Percentiles rank a stretch among this genome's conserved stretches.
These are phyloP conservation scores for Caenorhabditis becei DNA, from an alignment of 2,888 invertebrate genomes.

Conservation along the genomic window DNA sequence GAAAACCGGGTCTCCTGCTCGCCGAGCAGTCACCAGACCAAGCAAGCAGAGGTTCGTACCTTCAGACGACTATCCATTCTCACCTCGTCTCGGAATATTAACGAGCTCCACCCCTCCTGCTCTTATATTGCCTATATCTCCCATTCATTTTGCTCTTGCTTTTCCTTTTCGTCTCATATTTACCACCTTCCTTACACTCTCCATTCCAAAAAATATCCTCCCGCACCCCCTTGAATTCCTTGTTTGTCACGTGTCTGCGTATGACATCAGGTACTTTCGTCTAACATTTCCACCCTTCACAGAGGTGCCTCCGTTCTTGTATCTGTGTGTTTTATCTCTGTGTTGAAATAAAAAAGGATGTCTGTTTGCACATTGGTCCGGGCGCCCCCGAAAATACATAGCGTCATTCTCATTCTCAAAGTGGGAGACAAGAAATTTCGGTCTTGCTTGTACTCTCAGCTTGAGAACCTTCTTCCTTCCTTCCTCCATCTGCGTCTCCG, in stretches of 20 bases:
- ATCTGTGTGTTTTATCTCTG: slow-evolving; percentile 55
- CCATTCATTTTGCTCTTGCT: slow-evolving; percentile 31
- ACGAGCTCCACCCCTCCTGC: slow-evolving; percentile 18
- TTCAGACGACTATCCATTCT: not conserved
- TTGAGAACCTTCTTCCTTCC: slow-evolving; percentile 30
- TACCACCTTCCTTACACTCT: slow-evolving; percentile 32
- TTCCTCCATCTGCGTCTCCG: slow-evolving; percentile 6
- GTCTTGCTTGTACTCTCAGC: slow-evolving; percentile 48
- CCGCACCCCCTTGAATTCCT: slow-evolving; percentile 30
- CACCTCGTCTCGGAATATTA: slow-evolving; percentile 6
- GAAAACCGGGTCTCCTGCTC: too few relatives aligned
- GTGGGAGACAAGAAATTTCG: slow-evolving; percentile 47
- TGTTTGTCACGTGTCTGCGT: slow-evolving; percentile 50
- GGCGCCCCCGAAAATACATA: slow-evolving; percentile 46
- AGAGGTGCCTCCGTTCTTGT: slow-evolving; percentile 45
- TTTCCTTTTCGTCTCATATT: slow-evolving; percentile 32
- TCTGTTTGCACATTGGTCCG: slow-evolving; percentile 62
- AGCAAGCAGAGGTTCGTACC: not conserved
- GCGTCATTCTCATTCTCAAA: slow-evolving; percentile 59
- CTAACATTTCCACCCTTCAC: slow-evolving; percentile 46
- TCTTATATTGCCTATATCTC: slow-evolving; percentile 29
- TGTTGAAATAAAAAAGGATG: slow-evolving; percentile 58
- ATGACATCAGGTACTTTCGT: slow-evolving; percentile 60
- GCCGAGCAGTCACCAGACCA: too few relatives aligned
- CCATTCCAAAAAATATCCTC: slow-evolving; percentile 38